A percentile compares a stretch with the other conserved stretches of the same genome.
phyloP scores from a whole-genome alignment of 2,113 vertebrate genomes.

The Perca fluviatilis region DNA sequence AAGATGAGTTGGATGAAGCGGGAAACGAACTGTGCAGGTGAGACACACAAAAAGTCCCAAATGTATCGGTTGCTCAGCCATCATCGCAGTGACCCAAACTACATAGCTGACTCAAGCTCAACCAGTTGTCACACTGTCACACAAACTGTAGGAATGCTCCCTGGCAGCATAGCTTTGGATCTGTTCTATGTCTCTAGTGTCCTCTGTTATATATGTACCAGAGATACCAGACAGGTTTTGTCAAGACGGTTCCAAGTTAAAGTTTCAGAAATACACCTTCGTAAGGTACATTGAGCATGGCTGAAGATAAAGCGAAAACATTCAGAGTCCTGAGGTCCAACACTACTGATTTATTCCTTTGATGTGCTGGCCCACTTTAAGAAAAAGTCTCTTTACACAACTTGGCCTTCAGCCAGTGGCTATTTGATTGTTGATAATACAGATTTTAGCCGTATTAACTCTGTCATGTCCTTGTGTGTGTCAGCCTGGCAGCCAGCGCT shows the following conservation, averaged over 20 bases:
- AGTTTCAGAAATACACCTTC: constrained; percentile 47
- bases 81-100: constrained; percentile 60
- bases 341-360: not conserved
- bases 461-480: constrained; percentile 35
- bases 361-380: constrained; percentile 19
- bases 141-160: constrained; percentile 79
- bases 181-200: constrained; percentile 36
- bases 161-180: constrained; percentile 71
- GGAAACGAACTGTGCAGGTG: constrained; percentile 93
- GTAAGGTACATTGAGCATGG: not conserved
- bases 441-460: constrained; percentile 4
- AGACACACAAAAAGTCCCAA: constrained; percentile 39
- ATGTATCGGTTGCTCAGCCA: not conserved
- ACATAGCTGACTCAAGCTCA: constrained; percentile 74
- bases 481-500: constrained; percentile 85
- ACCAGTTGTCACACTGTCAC: constrained; percentile 77
- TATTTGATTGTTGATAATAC: not conserved
- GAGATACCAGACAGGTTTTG: constrained; percentile 26
- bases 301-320: constrained; percentile 6
- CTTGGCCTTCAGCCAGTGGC: not conserved
- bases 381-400: not conserved
- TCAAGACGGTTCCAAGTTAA: not conserved
- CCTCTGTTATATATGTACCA: not conserved
- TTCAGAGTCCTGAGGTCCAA: not conserved
- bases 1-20: constrained; percentile 85